phyloP scores from a whole-genome alignment of 1,140 invertebrate species.

The Drosophila equinoxialis region DNA sequence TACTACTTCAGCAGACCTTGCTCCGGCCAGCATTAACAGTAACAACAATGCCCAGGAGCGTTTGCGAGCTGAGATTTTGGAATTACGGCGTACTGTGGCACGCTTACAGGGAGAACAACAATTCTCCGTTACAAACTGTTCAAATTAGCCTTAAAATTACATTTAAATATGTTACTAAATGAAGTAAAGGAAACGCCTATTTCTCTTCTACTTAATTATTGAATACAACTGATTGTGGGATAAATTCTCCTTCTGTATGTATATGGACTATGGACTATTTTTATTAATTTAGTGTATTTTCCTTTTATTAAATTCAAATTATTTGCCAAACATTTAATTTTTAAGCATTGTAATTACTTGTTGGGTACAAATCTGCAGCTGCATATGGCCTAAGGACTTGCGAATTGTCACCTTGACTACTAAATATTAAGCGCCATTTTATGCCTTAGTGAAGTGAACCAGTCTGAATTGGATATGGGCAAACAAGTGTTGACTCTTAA shows the following conservation, averaged over 20 bases:
- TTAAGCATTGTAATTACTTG: too few relatives aligned
- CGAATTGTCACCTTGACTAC: constrained; percentile 4
- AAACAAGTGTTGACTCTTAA: constrained; percentile 57
- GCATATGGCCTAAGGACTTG: background rate
- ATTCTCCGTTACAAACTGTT: too few relatives aligned
- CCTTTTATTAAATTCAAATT: too few relatives aligned
- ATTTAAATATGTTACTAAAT: too few relatives aligned
- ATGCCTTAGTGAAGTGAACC: constrained; percentile 11
- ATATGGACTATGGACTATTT: too few relatives aligned
- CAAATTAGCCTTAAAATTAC: too few relatives aligned
- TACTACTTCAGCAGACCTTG: background rate
- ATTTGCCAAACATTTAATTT: too few relatives aligned
- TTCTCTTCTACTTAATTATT: too few relatives aligned
- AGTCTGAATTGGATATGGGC: constrained; percentile 25
- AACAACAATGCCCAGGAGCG: constrained; percentile 11
- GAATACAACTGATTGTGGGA: too few relatives aligned
- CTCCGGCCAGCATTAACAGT: background rate
- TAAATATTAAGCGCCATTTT: constrained; percentile 28
- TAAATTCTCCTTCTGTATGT: too few relatives aligned
- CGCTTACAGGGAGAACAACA: background rate
- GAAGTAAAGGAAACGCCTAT: too few relatives aligned
- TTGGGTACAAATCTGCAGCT: background rate
- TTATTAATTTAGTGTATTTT: too few relatives aligned
- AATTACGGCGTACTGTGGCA: constrained; percentile 49
- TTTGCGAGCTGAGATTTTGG: constrained; percentile 52